Conservation (phyloP, 2,888 invertebrate species). For the Balanococcus diminutus region DNA sequence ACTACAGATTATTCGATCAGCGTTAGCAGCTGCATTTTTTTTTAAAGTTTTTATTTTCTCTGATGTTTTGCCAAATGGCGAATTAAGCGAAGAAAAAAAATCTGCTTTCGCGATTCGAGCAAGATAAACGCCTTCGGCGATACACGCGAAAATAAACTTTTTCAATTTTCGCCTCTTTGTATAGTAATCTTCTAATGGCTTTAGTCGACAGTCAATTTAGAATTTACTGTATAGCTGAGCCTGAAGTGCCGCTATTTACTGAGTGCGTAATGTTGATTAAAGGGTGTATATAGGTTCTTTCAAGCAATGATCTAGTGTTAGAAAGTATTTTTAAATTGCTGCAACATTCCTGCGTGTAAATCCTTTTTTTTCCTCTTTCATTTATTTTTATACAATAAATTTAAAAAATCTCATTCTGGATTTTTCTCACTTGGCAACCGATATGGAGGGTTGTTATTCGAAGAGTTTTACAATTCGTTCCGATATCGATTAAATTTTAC, state of each 20-base stretch:
- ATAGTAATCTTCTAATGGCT: slow-evolving; percentile 44
- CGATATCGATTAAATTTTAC: neutral
- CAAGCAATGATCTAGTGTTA: slow-evolving; percentile 26
- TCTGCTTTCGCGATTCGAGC: slow-evolving; percentile 29
- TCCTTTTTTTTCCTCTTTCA: neutral
- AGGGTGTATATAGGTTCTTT: slow-evolving; percentile 38
- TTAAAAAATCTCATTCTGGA: neutral
- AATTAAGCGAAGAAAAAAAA: slow-evolving; percentile 34
- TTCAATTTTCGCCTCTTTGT: slow-evolving; percentile 41
- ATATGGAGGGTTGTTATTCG: neutral
- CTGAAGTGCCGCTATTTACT: slow-evolving; percentile 27
- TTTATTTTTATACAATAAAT: slow-evolving; percentile 17
- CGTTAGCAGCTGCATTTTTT: slow-evolving; percentile 26
- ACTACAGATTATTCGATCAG: slow-evolving; percentile 40
- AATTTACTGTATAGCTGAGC: slow-evolving; percentile 35
- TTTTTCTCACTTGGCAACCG: neutral
- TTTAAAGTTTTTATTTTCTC: slow-evolving; percentile 40
- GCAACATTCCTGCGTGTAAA: slow-evolving; percentile 22
- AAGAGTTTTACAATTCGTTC: neutral
- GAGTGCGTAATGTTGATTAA: slow-evolving; percentile 44
- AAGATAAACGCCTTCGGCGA: slow-evolving; percentile 32
- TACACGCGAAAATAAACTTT: slow-evolving; percentile 44
- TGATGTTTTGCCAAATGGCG: slow-evolving; percentile 42
- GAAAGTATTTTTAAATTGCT: slow-evolving; percentile 35
- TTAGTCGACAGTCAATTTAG: slow-evolving; percentile 42